Evolutionary conservation across 2,888 invertebrate species (phyloP), one percentile per base, ranked within the genome.

Genomic region (Drosophila lacicola): DNA sequence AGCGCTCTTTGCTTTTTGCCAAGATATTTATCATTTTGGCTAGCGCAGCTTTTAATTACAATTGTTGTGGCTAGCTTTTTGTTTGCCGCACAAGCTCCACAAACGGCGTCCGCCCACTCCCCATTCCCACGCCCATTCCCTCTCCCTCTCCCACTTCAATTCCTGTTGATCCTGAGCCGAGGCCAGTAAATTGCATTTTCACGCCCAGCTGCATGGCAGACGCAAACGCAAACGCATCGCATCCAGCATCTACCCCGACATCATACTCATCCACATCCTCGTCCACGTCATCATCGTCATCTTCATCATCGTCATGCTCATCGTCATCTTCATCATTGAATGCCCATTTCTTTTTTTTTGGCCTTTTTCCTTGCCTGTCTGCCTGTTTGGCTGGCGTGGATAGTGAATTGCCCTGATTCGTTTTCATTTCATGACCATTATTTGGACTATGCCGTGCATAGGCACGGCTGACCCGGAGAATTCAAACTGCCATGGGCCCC

Each of bases 111-210:
- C 2, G 8, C 1, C 50, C 17, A 11, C 9, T 2, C 34, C 1
- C 50, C 17, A 11, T 5, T 1, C 34, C 58, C 4, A 3, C 19
- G 1, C 21, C 13, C 0, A 4, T 1, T 13, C 11, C 34, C 9
- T 0, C 9, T 4, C 9, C 54, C n/a, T 8, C 5, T 14, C 8
- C 14, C 11, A 2, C 3, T 36, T 17, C 14, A 25, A 14, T 25
- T 58, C 6, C 41, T 25, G 34, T 50, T 56, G 65, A 68, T 45
- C 73, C 50, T 57, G 62, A 53, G 49, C 37, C 51, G 42, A 44
- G 37, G 46, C 56, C 78, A 80, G 87, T 82, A 87, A 84, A 85
- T 87, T 85, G 82, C 88, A 87, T 85, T 85, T 84, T 79, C 88
- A 82, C 85, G 82, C 79, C 79, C 73, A 74, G 76, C 78, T 84